Conservation (phyloP, 2,888 invertebrate species). For the Spodoptera picta region DNA sequence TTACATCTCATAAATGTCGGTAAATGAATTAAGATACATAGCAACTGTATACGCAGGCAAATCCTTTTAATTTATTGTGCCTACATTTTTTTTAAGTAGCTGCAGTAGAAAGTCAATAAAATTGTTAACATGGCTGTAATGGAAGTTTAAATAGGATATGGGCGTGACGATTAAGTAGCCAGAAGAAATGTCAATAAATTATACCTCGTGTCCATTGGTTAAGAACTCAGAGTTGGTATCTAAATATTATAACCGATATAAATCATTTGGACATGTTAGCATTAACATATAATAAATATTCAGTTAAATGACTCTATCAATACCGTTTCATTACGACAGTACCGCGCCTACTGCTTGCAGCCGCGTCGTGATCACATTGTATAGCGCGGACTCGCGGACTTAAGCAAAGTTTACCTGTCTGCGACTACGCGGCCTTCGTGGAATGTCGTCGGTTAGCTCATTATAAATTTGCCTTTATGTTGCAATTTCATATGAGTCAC, state of each 20-base stretch:
- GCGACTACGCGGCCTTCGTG: constrained; percentile 68
- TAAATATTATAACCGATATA: constrained; percentile 50
- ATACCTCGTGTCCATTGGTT: constrained; percentile 61
- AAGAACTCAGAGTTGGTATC: constrained; percentile 37
- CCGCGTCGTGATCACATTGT: constrained; percentile 45
- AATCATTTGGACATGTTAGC: constrained; percentile 37
- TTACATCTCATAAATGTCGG: constrained; percentile 64
- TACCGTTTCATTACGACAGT: constrained; percentile 36
- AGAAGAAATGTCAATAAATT: constrained; percentile 64
- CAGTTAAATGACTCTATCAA: constrained; percentile 41
- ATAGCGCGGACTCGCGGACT: constrained; percentile 59
- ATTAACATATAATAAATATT: constrained; percentile 47
- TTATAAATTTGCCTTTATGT: constrained; percentile 80
- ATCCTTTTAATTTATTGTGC: constrained; percentile 68
- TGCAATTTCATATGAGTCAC: constrained; percentile 80
- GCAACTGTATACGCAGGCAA: constrained; percentile 64
- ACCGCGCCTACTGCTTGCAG: constrained; percentile 28
- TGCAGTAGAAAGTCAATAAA: constrained; percentile 51
- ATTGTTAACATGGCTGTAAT: constrained; percentile 61
- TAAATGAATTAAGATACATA: constrained; percentile 78
- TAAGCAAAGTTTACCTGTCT: constrained; percentile 70
- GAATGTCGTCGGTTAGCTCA: constrained; percentile 81
- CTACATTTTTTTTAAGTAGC: constrained; percentile 49
- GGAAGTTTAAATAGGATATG: constrained; percentile 58
- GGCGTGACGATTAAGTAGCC: constrained; percentile 60